A percentile compares a stretch with the other conserved stretches of the same genome.
Conservation (phyloP, 2,797 vertebrate species). For the Micrastur ruficollis region DNA sequence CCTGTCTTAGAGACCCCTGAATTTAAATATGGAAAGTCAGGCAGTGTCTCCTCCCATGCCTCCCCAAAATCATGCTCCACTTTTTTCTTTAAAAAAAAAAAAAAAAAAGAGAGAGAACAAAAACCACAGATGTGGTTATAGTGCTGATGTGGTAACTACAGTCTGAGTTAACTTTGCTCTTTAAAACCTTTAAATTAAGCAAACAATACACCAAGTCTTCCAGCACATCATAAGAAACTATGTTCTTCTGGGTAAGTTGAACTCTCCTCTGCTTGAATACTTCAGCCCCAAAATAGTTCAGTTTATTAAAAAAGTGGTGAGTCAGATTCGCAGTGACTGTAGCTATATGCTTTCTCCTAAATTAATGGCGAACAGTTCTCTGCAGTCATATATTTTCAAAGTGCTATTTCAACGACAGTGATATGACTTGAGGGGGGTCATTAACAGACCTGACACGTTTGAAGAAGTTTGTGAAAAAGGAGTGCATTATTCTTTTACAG, state of each 20-base stretch:
- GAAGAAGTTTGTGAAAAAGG: conserved; percentile 14
- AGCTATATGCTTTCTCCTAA: background rate
- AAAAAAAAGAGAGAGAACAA: background rate
- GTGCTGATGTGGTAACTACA: background rate
- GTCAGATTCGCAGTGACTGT: background rate
- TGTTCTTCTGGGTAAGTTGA: background rate
- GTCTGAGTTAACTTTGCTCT: background rate
- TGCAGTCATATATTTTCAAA: background rate
- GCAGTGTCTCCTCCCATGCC: background rate
- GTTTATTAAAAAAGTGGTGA: background rate
- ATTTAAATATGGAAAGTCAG: background rate
- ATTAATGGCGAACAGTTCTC: background rate
- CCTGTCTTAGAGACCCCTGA: background rate
- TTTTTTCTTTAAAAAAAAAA: background rate
- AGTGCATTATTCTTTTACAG: background rate
- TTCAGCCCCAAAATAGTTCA: background rate
- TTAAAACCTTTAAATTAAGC: background rate
- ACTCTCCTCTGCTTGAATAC: background rate
- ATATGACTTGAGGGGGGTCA: background rate
- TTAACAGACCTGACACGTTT: background rate
- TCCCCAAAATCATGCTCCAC: background rate
- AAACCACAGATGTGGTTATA: background rate
- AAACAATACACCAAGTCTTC: background rate
- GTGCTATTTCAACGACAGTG: background rate
- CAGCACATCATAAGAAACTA: background rate